Evolutionary conservation across 2,113 vertebrate genomes (phyloP), one percentile per base, ranked within the genome.

Genomic region (Tyto alba): DNA sequence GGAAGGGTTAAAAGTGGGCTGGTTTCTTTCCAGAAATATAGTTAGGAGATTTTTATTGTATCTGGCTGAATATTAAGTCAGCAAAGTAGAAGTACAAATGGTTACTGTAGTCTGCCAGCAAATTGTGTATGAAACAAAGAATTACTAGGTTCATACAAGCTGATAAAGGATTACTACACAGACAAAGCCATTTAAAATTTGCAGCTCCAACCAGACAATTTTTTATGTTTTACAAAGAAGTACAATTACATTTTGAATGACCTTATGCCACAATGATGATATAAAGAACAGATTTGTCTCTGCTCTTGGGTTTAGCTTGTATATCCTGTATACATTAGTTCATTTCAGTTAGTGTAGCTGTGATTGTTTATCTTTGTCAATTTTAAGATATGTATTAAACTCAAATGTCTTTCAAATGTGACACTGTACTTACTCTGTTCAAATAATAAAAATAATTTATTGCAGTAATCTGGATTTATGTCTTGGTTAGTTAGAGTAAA

Each of bases 391-490:
- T 90, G 95, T 97, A 97, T 97, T 97, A 97, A 97, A 84, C 80
- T 92, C 91, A 96, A 96, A 96, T 96, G 89, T 91, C 95, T 97
- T 98, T 97, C 95, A 96, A 95, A 97, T 97, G 88, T 90, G 96
- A 95, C 84, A 96, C 90, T 93, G 48, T 97, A 95, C 89, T 97
- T 97, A 96, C 93, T 97, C 91, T 96, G 89, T 79, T 97, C 96
- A 98, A 98, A 98, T 97, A 95, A 97, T 97, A 97, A 96, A 97
- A 98, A 98, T 98, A 98, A 98, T 99, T 98, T 98, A 98, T 98
- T 98, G 96, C 96, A 93, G 97, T 98, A 98, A 98, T 98, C 97
- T 98, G 97, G 88, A 99, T 99, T 99, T 99, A 99, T 98, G 98
- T 98, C 98, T 98, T 97, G 96, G 97, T 98, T 99, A 98, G 98